Evolutionary conservation across 2,113 vertebrate genomes (phyloP).

Genomic region (Rousettus leschenaultii): DNA sequence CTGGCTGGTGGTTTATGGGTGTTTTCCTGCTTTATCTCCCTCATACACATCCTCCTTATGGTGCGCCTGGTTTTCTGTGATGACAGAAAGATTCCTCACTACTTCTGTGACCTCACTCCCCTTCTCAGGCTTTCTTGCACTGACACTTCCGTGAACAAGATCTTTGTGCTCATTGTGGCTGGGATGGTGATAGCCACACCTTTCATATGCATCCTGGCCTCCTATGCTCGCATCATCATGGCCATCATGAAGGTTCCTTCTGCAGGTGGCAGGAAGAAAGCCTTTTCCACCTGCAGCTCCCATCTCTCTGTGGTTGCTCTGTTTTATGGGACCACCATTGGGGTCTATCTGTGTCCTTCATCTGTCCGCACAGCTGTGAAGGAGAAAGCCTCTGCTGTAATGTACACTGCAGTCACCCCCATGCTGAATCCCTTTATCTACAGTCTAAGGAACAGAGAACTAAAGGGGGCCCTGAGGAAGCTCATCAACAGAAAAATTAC

Average conservation of each 20-base stretch:
- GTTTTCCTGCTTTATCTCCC: conserved; percentile 55
- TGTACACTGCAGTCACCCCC: conserved; percentile 68
- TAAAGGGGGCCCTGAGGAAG: conserved; percentile 53
- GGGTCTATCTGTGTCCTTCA: conserved; percentile 69
- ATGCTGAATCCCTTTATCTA: conserved; percentile 76
- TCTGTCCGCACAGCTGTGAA: conserved; percentile 39
- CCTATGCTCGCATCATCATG: conserved; percentile 31
- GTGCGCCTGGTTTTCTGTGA: conserved; percentile 50
- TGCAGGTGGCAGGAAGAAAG: conserved; percentile 37
- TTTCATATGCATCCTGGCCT: conserved; percentile 67
- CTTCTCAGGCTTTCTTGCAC: conserved; percentile 62
- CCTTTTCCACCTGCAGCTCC: conserved; percentile 75
- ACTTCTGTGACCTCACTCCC: conserved; percentile 69
- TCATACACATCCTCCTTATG: conserved; percentile 65
- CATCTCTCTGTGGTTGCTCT: conserved; percentile 67
- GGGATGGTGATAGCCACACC: conserved; percentile 59
- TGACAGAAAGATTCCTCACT: conserved; percentile 42
- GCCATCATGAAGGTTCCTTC: conserved; percentile 62
- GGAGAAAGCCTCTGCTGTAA: conserved; percentile 66
- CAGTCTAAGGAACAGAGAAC: conserved; percentile 70
- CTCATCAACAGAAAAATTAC: background rate
- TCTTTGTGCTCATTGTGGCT: conserved; percentile 54
- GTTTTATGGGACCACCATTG: conserved; percentile 66
- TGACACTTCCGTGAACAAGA: background rate
- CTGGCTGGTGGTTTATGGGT: background rate